A percentile compares a stretch with the other conserved stretches of the same genome.
These are phyloP conservation scores for Tethea ocularis DNA, from an alignment of 2,888 invertebrate genomes.

Conservation along the genomic window DNA sequence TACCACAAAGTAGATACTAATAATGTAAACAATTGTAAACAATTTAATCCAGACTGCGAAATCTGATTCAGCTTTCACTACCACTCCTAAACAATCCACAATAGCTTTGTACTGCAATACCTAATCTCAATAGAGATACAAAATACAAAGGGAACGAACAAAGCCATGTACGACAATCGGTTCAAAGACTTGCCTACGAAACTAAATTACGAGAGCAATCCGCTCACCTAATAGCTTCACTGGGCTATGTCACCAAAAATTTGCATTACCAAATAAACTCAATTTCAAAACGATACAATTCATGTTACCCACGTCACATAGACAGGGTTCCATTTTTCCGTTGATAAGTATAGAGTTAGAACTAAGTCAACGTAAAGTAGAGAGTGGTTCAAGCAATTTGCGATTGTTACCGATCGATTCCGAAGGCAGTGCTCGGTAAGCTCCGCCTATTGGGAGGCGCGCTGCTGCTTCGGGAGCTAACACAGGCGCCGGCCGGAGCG, in stretches of 20 bases:
- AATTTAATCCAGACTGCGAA: constrained; percentile 30
- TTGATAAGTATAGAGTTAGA: constrained; percentile 29
- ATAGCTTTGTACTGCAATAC: constrained; percentile 33
- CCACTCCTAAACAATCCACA: constrained; percentile 46
- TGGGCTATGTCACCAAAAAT: constrained; percentile 77
- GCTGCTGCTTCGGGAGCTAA: constrained; percentile 77
- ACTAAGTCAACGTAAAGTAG: constrained; percentile 47
- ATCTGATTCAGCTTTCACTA: constrained; percentile 53
- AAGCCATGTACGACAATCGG: constrained; percentile 54
- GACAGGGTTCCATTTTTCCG: constrained; percentile 53
- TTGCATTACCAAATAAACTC: constrained; percentile 61
- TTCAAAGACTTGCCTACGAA: constrained; percentile 79
- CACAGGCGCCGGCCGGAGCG: constrained; percentile 74
- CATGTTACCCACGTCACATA: constrained; percentile 22
- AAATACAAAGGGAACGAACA: constrained; percentile 65
- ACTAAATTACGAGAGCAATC: constrained; percentile 79
- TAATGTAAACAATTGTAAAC: constrained; percentile 18
- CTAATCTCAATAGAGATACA: constrained; percentile 57
- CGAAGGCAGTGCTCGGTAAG: constrained; percentile 75
- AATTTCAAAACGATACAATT: constrained; percentile 51
- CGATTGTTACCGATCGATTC: constrained; percentile 73
- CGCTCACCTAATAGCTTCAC: constrained; percentile 74
- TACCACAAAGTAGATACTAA: too few species aligned
- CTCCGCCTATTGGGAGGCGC: constrained; percentile 80
- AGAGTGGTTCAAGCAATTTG: constrained; percentile 60